Conservation (phyloP, 2,888 invertebrate genomes). For the Macropis europaea region DNA sequence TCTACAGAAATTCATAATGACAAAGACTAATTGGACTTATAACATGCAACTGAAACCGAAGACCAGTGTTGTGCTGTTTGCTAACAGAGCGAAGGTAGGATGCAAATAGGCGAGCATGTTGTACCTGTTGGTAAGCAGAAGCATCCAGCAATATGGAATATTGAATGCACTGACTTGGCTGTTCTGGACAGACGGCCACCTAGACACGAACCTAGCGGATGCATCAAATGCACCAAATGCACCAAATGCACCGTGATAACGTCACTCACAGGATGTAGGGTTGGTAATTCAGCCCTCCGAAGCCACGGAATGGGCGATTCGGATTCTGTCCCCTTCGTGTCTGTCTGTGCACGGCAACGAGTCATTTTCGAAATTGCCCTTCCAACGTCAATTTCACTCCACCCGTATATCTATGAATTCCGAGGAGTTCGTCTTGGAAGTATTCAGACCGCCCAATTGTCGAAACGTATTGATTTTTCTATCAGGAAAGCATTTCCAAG, state of each 20-base stretch:
- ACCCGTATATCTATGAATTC: background rate
- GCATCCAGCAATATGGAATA: constrained; percentile 62
- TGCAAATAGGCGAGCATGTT: constrained; percentile 29
- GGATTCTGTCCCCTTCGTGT: constrained; percentile 23
- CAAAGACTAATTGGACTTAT: no score
- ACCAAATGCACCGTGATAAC: constrained; percentile 69
- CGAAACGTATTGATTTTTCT: background rate
- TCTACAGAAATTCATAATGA: no score
- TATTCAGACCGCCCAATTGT: background rate
- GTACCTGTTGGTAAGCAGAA: constrained; percentile 61
- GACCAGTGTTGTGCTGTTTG: constrained; percentile 22
- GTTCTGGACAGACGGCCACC: constrained; percentile 61
- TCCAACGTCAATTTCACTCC: constrained; percentile 45
- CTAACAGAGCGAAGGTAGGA: constrained; percentile 21
- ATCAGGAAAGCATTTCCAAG: no score
- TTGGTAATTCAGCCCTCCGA: constrained; percentile 57
- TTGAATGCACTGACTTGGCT: constrained; percentile 64
- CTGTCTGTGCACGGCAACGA: constrained; percentile 34
- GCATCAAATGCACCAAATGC: constrained; percentile 62
- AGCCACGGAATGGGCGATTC: constrained; percentile 38
- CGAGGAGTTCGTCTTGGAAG: background rate
- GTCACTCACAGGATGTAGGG: constrained; percentile 70
- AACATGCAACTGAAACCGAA: no score
- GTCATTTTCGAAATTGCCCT: constrained; percentile 61
- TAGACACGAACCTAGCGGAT: constrained; percentile 60